Evolutionary conservation across 2,113 vertebrate genomes (phyloP).

Genomic region (Platanista minor): DNA sequence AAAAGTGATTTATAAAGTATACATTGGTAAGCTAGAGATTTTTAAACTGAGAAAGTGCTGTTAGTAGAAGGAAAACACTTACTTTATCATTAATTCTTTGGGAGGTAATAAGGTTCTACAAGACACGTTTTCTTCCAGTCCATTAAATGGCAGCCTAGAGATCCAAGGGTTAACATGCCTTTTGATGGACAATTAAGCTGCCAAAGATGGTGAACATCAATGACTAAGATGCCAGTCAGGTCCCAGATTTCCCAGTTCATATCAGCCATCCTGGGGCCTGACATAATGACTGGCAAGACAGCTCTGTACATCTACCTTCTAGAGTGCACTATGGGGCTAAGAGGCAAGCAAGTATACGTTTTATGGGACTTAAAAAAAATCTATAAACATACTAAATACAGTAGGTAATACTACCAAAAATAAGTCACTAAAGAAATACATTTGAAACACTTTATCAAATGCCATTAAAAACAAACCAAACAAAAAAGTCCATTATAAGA

Average conservation of each 20-base stretch:
- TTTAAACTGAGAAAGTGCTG: not conserved
- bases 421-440: not conserved
- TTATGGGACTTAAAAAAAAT: not conserved
- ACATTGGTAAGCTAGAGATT: not conserved
- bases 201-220: not conserved
- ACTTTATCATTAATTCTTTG: not conserved
- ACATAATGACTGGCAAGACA: not conserved
- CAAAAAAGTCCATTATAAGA: not conserved
- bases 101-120: not conserved
- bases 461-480: not conserved
- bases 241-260: not conserved
- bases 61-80: not conserved
- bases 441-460: not conserved
- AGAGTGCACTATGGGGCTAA: not conserved
- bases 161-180: not conserved
- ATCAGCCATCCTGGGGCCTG: not conserved
- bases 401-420: not conserved
- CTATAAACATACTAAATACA: not conserved
- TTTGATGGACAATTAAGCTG: not conserved
- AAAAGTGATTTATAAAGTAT: not conserved
- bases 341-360: not conserved
- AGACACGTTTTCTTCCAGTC: not conserved
- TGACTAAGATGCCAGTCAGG: not conserved
- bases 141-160: not conserved
- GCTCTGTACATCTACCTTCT: not conserved